phyloP scores from a whole-genome alignment of 2,888 invertebrate genomes.

The Meghimatium bilineatum region DNA sequence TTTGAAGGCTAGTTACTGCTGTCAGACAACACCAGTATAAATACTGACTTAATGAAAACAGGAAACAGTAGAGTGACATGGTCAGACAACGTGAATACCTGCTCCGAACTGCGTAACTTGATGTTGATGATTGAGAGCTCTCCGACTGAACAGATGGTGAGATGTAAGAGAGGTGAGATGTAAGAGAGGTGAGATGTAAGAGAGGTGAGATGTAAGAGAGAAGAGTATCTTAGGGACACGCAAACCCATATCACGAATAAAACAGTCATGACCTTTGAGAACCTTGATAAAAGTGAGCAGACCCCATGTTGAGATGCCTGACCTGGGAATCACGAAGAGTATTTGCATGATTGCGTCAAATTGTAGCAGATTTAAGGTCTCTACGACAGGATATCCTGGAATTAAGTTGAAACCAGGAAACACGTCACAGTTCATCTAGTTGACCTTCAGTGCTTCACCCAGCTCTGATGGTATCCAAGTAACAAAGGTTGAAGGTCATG shows the following conservation, averaged over 20 bases:
- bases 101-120: too few relatives aligned
- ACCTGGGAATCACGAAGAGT: not conserved
- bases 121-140: too few relatives aligned
- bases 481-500: not conserved
- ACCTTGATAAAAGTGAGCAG: not conserved
- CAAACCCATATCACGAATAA: not conserved
- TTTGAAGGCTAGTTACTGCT: too few relatives aligned
- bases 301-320: not conserved
- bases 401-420: not conserved
- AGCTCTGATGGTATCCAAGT: not conserved
- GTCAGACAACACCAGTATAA: too few relatives aligned
- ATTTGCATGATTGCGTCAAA: not conserved
- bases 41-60: too few relatives aligned
- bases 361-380: not conserved
- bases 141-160: too few relatives aligned
- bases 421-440: not conserved
- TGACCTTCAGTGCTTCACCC: not conserved
- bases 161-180: too few relatives aligned
- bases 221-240: not conserved
- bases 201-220: too few relatives aligned
- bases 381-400: slow-evolving; percentile 9
- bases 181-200: too few relatives aligned
- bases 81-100: too few relatives aligned
- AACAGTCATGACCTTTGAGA: not conserved
- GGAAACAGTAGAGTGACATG: too few relatives aligned